These are phyloP conservation scores for Lasioglossum baleicum DNA, from an alignment of 1,140 invertebrate species.

Conservation along the genomic window DNA sequence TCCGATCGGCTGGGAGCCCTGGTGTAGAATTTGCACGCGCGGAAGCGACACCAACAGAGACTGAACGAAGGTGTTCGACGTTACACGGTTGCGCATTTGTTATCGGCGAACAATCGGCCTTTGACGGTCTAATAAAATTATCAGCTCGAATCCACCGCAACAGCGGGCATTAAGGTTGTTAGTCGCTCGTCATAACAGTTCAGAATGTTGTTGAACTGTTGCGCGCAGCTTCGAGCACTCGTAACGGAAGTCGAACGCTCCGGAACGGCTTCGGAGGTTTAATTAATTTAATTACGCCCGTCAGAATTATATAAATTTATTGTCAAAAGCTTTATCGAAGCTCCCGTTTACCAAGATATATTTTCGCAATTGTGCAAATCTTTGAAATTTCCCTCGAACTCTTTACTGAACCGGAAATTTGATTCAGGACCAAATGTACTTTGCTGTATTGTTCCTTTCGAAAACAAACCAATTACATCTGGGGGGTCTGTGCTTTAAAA, in stretches of 20 bases:
- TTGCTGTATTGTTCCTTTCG: slow-evolving; percentile 42
- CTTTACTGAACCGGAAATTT: slow-evolving; percentile 73
- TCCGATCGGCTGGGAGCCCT: background rate
- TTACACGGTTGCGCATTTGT: background rate
- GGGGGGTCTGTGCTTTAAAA: slow-evolving; percentile 42
- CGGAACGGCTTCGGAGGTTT: background rate
- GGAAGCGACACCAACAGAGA: background rate
- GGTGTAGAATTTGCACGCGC: background rate
- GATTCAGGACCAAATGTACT: slow-evolving; percentile 68
- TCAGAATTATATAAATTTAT: too few relatives aligned
- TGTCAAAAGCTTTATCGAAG: too few relatives aligned
- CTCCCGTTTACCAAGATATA: too few relatives aligned
- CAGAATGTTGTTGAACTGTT: slow-evolving; percentile 8
- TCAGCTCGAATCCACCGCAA: background rate
- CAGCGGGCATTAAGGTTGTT: slow-evolving; percentile 3
- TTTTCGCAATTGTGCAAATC: too few relatives aligned
- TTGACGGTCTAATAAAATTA: slow-evolving; percentile 2
- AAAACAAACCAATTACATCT: slow-evolving; percentile 56
- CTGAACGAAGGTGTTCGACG: background rate
- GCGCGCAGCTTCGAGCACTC: background rate
- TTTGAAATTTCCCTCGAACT: too few relatives aligned
- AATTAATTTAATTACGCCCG: background rate
- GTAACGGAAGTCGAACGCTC: background rate
- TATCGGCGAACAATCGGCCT: background rate
- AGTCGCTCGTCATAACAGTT: background rate